These are phyloP conservation scores for Daktulosphaira vitifoliae DNA, from an alignment of 1,140 invertebrate species.

Conservation along the genomic window DNA sequence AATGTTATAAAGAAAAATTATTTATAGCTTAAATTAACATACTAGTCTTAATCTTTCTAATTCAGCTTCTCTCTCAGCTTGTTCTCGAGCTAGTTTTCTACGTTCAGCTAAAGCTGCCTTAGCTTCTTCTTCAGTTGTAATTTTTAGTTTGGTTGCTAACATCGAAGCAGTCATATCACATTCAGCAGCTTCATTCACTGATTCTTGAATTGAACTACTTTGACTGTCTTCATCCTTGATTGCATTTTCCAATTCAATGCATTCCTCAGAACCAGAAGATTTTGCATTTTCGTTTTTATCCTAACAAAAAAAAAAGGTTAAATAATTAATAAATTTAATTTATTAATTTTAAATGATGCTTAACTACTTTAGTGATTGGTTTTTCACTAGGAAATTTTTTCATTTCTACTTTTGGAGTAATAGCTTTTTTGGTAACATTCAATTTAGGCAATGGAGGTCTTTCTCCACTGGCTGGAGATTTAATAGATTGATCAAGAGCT, in stretches of 20 bases:
- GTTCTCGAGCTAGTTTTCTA: constrained; percentile 68
- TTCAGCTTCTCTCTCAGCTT: constrained; percentile 76
- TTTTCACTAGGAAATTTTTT: constrained; percentile 13
- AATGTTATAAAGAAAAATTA: constrained; percentile 20
- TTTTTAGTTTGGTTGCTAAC: constrained; percentile 41
- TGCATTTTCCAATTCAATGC: too few species aligned
- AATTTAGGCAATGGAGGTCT: constrained; percentile 37
- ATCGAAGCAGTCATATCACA: constrained; percentile 41
- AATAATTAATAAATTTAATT: neutral
- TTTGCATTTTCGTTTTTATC: constrained; percentile 21
- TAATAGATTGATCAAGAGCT: constrained; percentile 40
- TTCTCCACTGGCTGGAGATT: constrained; percentile 25
- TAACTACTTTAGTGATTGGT: neutral
- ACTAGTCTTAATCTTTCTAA: constrained; percentile 62
- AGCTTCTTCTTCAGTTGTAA: constrained; percentile 80
- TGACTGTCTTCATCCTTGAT: constrained; percentile 3
- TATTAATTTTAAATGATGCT: neutral
- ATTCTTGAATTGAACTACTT: constrained; percentile 15
- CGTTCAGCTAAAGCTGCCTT: constrained; percentile 81
- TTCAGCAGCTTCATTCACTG: constrained; percentile 37
- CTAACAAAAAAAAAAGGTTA: neutral
- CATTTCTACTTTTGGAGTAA: constrained; percentile 13
- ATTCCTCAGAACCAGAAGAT: constrained; percentile 19
- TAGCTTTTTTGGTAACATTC: constrained; percentile 36
- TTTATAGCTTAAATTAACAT: constrained; percentile 12